phyloP scores from a whole-genome alignment of 2,797 vertebrate species.

The Morelia viridis region DNA sequence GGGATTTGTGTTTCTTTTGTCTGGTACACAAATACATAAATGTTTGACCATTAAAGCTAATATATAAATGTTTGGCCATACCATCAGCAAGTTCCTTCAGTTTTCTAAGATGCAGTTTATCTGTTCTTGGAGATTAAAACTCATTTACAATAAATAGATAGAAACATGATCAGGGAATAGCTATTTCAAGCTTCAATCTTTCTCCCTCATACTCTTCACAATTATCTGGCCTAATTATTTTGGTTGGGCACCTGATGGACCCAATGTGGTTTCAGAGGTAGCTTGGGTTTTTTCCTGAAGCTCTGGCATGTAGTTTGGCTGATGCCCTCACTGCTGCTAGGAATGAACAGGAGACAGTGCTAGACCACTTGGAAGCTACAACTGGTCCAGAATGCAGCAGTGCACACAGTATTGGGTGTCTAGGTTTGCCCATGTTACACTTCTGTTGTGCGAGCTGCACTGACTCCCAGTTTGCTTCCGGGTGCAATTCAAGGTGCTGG shows the following conservation, averaged over 20 bases:
- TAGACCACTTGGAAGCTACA: too few species aligned
- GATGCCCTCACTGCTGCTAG: background rate
- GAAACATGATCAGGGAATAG: background rate
- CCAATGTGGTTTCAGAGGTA: background rate
- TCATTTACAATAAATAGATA: background rate
- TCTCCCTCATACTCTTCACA: background rate
- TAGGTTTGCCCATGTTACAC: too few species aligned
- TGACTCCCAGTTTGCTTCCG: too few species aligned
- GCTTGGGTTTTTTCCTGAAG: background rate
- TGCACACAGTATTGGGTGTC: too few species aligned
- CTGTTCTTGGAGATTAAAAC: background rate
- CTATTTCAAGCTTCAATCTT: background rate
- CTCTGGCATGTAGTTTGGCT: background rate
- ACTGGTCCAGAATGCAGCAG: too few species aligned
- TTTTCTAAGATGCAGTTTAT: background rate
- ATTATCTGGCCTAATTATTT: background rate
- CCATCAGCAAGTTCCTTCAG: background rate
- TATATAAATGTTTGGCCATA: too few species aligned
- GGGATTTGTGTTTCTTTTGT: background rate
- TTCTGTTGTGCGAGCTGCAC: too few species aligned
- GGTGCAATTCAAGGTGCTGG: too few species aligned
- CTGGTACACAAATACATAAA: too few species aligned
- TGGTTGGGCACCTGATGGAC: background rate
- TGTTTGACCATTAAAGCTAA: too few species aligned
- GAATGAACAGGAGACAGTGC: background rate